These are phyloP conservation scores for Leptopilina clavipes DNA, from an alignment of 1,140 invertebrate species.

Conservation along the genomic window DNA sequence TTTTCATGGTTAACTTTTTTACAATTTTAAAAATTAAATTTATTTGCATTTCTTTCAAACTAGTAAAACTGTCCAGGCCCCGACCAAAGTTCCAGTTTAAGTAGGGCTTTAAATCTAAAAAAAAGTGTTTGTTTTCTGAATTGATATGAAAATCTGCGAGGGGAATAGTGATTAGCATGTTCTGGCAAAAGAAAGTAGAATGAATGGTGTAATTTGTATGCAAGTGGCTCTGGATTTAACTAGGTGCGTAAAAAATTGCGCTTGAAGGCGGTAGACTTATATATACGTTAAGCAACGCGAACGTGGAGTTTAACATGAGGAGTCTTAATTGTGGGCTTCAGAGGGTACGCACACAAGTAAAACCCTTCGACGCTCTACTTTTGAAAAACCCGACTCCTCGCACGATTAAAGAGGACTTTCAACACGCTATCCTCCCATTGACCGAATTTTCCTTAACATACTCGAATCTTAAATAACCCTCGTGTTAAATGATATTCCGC, in stretches of 20 bases:
- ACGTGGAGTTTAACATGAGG: neutral
- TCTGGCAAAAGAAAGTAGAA: neutral
- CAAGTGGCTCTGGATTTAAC: constrained; percentile 3
- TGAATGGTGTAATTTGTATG: neutral
- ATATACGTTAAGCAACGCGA: too few species aligned
- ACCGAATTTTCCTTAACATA: neutral
- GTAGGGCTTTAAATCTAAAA: too few species aligned
- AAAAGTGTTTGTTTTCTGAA: neutral
- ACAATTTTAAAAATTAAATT: too few species aligned
- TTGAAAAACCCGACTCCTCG: neutral
- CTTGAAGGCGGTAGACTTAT: neutral
- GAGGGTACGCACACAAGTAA: neutral
- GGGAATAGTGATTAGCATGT: neutral
- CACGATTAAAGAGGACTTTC: constrained; percentile 3
- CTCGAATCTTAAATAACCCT: neutral
- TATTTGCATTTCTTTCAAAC: too few species aligned
- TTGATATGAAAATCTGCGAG: neutral
- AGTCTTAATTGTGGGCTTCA: neutral
- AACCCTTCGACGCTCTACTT: neutral
- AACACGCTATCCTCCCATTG: constrained; percentile 27
- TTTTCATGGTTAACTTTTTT: too few species aligned
- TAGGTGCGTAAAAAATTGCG: constrained; percentile 15
- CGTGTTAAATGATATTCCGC: constrained; percentile 1
- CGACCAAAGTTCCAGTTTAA: too few species aligned
- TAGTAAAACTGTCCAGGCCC: too few species aligned